phyloP scores from a whole-genome alignment of 2,888 invertebrate species.

The Syrphus vitripennis region DNA sequence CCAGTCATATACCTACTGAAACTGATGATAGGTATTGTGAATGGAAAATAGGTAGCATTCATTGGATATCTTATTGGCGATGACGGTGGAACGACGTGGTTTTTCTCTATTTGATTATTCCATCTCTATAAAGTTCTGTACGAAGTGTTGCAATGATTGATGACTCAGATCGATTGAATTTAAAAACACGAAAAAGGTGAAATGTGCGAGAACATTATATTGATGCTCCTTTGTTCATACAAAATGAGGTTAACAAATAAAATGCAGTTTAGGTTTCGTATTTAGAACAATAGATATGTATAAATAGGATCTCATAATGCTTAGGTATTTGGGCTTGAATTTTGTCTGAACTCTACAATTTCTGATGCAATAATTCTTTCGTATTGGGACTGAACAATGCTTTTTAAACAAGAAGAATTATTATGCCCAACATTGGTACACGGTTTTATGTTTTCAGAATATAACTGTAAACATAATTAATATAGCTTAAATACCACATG shows the following conservation, averaged over 20 bases:
- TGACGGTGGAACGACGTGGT: slow-evolving; percentile 27
- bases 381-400: no score
- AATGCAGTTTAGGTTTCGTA: neutral
- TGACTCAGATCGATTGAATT: slow-evolving; percentile 18
- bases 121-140: neutral
- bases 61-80: slow-evolving; percentile 5
- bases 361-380: no score
- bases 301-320: neutral
- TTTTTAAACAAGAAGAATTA: no score
- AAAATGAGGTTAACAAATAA: neutral
- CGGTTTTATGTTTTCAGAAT: no score
- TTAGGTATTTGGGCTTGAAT: no score
- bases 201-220: neutral
- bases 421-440: no score
- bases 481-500: no score
- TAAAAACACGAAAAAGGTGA: neutral
- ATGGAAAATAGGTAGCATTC: slow-evolving; percentile 21
- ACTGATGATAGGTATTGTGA: slow-evolving; percentile 7
- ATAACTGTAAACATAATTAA: no score
- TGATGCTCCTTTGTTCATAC: neutral
- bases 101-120: slow-evolving; percentile 28
- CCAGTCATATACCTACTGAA: neutral
- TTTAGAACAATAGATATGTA: neutral
- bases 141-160: slow-evolving; percentile 9
- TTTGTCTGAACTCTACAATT: no score